A percentile compares a stretch with the other conserved stretches of the same genome.
Evolutionary conservation across 2,797 vertebrate genomes (phyloP).

Genomic region (Myotis myotis): DNA sequence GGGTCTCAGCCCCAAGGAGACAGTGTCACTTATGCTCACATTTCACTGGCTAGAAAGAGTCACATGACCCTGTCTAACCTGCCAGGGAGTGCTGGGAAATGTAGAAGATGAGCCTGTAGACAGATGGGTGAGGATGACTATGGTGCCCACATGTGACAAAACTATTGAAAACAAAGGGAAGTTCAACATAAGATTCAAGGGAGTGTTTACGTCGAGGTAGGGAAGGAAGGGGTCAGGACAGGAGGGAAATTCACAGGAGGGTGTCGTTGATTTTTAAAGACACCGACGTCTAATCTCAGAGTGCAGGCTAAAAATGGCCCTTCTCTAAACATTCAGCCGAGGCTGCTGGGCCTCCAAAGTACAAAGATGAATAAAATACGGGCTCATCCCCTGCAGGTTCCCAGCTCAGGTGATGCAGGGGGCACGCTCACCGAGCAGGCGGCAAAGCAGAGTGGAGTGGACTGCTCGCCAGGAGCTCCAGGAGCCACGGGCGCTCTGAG

Average conservation of each 20-base stretch:
- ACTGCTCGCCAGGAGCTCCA: background rate
- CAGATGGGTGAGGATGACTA: background rate
- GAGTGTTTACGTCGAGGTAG: background rate
- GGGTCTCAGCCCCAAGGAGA: background rate
- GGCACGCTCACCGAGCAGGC: background rate
- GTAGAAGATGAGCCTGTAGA: background rate
- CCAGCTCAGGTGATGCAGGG: background rate
- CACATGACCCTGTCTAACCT: background rate
- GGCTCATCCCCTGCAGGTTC: background rate
- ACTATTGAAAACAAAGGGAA: constrained; percentile 11
- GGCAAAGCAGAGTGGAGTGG: background rate
- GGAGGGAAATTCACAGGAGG: background rate
- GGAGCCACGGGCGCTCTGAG: background rate
- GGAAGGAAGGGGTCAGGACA: background rate
- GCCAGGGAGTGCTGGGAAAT: background rate
- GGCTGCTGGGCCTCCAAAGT: background rate
- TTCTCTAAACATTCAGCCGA: constrained; percentile 40
- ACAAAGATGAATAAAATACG: constrained; percentile 62
- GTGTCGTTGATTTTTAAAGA: background rate
- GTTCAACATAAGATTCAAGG: constrained; percentile 8
- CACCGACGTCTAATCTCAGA: background rate
- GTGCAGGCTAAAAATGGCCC: background rate
- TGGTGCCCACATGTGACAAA: background rate
- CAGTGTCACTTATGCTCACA: background rate
- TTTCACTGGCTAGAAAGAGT: background rate